Evolutionary conservation across 2,888 invertebrate species (phyloP), one percentile per base, ranked within the genome.

Genomic region (Drosophila paranaensis): DNA sequence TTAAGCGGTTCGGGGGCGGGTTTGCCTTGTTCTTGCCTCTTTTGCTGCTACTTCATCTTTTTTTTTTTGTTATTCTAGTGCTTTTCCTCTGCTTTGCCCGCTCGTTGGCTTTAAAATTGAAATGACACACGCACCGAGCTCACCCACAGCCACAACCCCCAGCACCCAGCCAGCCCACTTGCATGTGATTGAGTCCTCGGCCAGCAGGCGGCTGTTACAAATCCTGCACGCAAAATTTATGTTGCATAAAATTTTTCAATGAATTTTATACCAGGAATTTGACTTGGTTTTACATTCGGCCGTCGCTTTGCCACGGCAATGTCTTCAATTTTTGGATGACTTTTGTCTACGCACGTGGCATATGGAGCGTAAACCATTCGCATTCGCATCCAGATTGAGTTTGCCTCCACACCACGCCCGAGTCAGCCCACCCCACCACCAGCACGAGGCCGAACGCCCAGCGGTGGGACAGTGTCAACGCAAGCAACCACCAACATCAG

Each of bases 241-340:
- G 90, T 90, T 88, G 91, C 90, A 90, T 90, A 90, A 88, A 90
- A 91, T 90, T 89, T 90, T 89, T 89, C 90, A 90, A 89, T 90
- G 89, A 89, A 90, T 90, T 89, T 88, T 88, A 88, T 85, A 72
- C 84, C 74, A 89, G 77, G 82, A 89, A 84, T 84, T 84, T 89
- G 86, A 73, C 88, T 89, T 84, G 89, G 85, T 81, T 79, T 82
- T 81, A 69, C 75, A 77, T 74, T 82, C 60, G 65, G 66, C 66
- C 39, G 58, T 37, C 53, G 63, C 33, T 53, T 50, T 69, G 55
- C 57, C 62, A n/a, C 60, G 56, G 57, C 80, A 55, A 67, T 71
- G 75, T 79, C 82, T 86, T 86, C 57, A 76, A 90, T 78, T 82
- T 86, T 77, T 64, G 88, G 85, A 88, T 80, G 90, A 85, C 82